phyloP scores from a whole-genome alignment of 2,797 vertebrate species.

The Cygnus olor region DNA sequence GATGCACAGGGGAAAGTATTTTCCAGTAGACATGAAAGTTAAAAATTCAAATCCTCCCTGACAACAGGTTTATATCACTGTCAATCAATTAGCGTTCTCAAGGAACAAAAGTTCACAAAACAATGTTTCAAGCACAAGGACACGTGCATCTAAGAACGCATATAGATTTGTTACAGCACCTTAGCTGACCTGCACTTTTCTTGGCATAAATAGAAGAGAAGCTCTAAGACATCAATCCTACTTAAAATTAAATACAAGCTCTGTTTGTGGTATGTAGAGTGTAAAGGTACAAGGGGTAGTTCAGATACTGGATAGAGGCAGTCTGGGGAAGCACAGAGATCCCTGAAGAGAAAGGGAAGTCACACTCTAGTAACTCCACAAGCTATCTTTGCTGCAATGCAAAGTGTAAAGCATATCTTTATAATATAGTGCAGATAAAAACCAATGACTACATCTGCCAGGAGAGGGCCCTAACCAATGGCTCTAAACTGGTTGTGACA shows the following conservation, averaged over 20 bases:
- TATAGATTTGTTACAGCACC: background rate
- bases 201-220: background rate
- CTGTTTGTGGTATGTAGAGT: background rate
- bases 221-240: background rate
- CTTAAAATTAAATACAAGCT: background rate
- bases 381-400: background rate
- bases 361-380: background rate
- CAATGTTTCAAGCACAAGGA: background rate
- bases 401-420: background rate
- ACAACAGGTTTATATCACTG: background rate
- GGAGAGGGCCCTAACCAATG: background rate
- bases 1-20: background rate
- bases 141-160: background rate
- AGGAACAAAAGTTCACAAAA: background rate
- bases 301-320: background rate
- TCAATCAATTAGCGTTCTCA: background rate
- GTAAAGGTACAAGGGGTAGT: background rate
- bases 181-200: background rate
- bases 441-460: background rate
- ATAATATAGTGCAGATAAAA: background rate
- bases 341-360: conserved; percentile 10
- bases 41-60: background rate
- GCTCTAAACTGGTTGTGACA: background rate
- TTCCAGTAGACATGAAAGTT: fast-evolving
- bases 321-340: background rate